Percentiles rank a stretch among this genome's conserved stretches.
Conservation (phyloP, 2,797 vertebrate species). For the Peromyscus attwateri region DNA sequence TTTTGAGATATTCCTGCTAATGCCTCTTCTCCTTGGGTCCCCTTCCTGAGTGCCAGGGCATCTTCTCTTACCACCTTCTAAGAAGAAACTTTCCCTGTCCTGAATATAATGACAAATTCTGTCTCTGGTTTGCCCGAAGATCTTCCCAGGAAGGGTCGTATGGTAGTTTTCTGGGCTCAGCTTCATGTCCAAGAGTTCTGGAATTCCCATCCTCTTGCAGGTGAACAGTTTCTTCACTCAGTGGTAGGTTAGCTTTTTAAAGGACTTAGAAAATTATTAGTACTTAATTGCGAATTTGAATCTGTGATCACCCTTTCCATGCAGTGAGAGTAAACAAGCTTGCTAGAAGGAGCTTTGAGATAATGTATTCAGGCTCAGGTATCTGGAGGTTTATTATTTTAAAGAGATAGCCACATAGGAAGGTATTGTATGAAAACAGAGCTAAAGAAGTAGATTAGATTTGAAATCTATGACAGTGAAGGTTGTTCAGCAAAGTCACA, state of each 20-base stretch:
- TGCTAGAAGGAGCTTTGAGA: background rate
- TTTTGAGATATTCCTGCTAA: background rate
- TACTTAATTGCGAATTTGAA: background rate
- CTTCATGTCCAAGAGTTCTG: background rate
- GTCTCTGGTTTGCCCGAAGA: background rate
- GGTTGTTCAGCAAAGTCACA: constrained; percentile 13
- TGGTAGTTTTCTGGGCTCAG: no score
- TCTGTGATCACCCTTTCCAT: background rate
- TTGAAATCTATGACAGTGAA: constrained; percentile 43
- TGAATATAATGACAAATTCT: background rate
- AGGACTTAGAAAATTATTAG: background rate
- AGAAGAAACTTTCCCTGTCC: background rate
- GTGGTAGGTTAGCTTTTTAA: background rate
- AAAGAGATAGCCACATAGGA: background rate
- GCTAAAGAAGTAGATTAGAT: background rate
- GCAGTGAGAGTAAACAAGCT: background rate
- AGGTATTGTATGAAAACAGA: constrained; percentile 26
- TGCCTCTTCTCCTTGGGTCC: fast-evolving
- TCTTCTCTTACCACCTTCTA: background rate
- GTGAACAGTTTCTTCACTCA: background rate
- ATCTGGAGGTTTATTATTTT: constrained; percentile 20
- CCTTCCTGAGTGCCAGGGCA: background rate
- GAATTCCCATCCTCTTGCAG: fast-evolving
- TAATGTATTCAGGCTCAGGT: background rate
- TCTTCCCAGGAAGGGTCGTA: background rate